Conservation (phyloP, 2,888 invertebrate species). For the Cactoblastis cactorum region DNA sequence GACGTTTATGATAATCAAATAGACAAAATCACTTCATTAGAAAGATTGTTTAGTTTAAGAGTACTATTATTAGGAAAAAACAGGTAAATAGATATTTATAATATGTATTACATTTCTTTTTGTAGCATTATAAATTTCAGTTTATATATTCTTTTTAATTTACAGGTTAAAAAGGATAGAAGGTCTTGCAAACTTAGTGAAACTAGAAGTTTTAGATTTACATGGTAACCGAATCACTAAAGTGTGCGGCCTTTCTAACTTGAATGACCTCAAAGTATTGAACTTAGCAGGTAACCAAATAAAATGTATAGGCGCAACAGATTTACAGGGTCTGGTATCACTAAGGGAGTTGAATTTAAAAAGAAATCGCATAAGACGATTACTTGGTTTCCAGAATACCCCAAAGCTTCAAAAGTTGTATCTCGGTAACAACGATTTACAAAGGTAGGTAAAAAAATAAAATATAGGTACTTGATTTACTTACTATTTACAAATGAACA, state of each 20-base stretch:
- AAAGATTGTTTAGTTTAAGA: constrained; percentile 87
- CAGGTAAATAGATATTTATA: too few species aligned
- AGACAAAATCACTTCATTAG: constrained; percentile 89
- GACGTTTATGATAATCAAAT: constrained; percentile 97
- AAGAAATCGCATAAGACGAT: constrained; percentile 88
- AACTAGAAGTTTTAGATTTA: constrained; percentile 93
- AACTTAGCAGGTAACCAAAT: constrained; percentile 96
- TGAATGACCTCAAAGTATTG: constrained; percentile 90
- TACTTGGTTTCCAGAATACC: constrained; percentile 89
- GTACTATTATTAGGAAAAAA: constrained; percentile 96
- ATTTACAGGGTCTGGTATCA: constrained; percentile 87
- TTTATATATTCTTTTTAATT: constrained; percentile 20
- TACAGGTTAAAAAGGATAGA: constrained; percentile 88
- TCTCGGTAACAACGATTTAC: constrained; percentile 89
- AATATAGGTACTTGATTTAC: too few species aligned
- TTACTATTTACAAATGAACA: too few species aligned
- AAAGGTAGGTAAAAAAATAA: constrained; percentile 54
- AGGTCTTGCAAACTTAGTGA: constrained; percentile 83
- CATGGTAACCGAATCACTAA: constrained; percentile 94
- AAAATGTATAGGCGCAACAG: constrained; percentile 85
- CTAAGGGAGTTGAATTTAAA: constrained; percentile 93
- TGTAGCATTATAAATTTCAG: neutral
- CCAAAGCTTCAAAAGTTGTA: constrained; percentile 88
- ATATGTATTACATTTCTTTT: neutral
- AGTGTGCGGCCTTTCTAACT: constrained; percentile 83